A percentile compares a stretch with the other conserved stretches of the same genome.
These are phyloP conservation scores for Rhinogobius similis DNA, from an alignment of 2,113 vertebrate species.

Conservation along the genomic window DNA sequence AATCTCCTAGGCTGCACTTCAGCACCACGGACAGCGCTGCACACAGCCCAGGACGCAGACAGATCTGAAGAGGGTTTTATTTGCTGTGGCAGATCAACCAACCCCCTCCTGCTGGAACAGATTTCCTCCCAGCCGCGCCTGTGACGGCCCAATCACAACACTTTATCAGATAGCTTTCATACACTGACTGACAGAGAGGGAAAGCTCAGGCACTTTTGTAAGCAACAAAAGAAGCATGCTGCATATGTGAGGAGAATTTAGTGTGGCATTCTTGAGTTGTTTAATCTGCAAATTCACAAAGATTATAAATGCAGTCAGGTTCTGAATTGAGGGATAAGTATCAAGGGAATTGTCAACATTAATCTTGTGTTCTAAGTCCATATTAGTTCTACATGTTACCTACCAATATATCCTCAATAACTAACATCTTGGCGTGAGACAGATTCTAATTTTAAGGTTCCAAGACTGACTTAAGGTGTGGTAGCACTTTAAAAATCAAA, in stretches of 20 bases:
- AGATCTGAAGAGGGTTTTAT: conserved; percentile 8
- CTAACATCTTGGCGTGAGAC: too few relatives aligned
- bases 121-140: conserved; percentile 8
- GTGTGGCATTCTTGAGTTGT: too few relatives aligned
- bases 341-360: not conserved
- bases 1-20: conserved; percentile 3
- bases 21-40: not conserved
- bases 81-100: conserved; percentile 7
- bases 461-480: too few relatives aligned
- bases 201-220: not conserved
- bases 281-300: not conserved
- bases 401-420: too few relatives aligned
- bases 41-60: not conserved
- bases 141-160: conserved; percentile 9
- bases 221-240: not conserved
- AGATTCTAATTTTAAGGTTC: too few relatives aligned
- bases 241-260: not conserved
- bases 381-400: too few relatives aligned
- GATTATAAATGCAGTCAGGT: not conserved
- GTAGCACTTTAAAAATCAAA: too few relatives aligned
- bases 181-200: conserved; percentile 2
- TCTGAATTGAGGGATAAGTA: not conserved
- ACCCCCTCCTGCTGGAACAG: conserved; percentile 1
- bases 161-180: conserved; percentile 8
- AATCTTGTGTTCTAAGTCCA: too few relatives aligned